These are phyloP conservation scores for Dicyrtomina minuta DNA, from an alignment of 2,888 invertebrate species.

Conservation along the genomic window DNA sequence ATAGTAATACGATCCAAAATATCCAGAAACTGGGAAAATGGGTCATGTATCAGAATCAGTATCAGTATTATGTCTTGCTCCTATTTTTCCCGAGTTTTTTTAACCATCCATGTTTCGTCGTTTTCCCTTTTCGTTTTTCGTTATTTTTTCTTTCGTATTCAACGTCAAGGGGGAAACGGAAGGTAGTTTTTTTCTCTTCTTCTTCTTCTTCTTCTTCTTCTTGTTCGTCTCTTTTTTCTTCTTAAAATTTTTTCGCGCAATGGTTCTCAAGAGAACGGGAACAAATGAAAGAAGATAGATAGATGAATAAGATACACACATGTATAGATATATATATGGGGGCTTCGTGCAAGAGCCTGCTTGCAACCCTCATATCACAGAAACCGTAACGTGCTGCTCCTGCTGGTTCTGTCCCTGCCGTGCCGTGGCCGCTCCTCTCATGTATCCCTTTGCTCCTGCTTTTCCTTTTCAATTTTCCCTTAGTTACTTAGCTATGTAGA, in stretches of 20 bases:
- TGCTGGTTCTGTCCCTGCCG: too few species aligned
- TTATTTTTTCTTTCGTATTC: background rate
- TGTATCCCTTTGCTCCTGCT: background rate
- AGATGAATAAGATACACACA: background rate
- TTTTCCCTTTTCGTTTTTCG: background rate
- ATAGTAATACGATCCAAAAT: too few species aligned
- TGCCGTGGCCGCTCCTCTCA: background rate
- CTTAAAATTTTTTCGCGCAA: background rate
- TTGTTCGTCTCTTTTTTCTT: background rate
- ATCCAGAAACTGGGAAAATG: conserved; percentile 3
- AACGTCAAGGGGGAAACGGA: background rate
- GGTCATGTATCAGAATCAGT: too few species aligned
- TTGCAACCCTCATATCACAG: conserved; percentile 10
- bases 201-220: background rate
- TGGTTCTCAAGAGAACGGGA: background rate
- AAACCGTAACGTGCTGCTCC: too few species aligned
- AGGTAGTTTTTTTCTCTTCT: background rate
- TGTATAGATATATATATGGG: too few species aligned
- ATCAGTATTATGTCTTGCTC: too few species aligned
- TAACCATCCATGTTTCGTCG: conserved; percentile 12
- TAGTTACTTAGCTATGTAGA: background rate
- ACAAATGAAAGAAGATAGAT: background rate
- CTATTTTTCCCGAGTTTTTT: too few species aligned
- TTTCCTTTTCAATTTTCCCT: background rate
- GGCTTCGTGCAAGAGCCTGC: conserved; percentile 5